These are phyloP conservation scores for Eristalis intricaria DNA, from an alignment of 2,888 invertebrate genomes.

Conservation along the genomic window DNA sequence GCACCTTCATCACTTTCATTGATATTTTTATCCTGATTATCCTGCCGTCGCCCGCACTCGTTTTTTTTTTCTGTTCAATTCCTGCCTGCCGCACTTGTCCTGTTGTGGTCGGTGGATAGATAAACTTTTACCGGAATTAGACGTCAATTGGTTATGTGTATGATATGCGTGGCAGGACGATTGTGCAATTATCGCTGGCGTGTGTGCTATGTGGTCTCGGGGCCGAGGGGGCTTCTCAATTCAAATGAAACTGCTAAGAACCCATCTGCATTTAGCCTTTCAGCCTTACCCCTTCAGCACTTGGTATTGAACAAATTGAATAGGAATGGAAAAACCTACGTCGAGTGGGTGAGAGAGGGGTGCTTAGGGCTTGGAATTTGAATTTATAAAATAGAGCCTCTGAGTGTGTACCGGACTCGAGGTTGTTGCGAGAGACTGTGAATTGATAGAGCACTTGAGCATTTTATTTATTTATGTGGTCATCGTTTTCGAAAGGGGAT, in stretches of 20 bases:
- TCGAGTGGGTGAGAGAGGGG: not conserved
- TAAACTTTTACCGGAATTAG: slow-evolving; percentile 56
- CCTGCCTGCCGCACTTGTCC: slow-evolving; percentile 6
- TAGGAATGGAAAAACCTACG: not conserved
- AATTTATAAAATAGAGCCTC: not conserved
- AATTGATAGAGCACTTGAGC: slow-evolving; percentile 4
- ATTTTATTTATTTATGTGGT: slow-evolving; percentile 30
- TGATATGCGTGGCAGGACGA: not conserved
- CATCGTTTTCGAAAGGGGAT: not conserved
- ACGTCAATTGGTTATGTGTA: slow-evolving; percentile 40
- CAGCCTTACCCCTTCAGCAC: slow-evolving; percentile 4
- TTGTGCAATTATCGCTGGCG: slow-evolving; percentile 5
- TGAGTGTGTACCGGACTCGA: not conserved
- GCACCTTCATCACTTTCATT: slow-evolving; percentile 52
- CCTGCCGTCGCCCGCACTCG: slow-evolving; percentile 14
- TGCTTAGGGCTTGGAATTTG: not conserved
- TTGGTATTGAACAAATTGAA: not conserved
- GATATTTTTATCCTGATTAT: slow-evolving; percentile 57
- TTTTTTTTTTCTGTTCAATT: slow-evolving; percentile 11
- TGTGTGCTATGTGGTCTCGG: not conserved
- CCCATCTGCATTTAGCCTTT: slow-evolving; percentile 13
- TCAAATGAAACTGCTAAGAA: slow-evolving; percentile 16
- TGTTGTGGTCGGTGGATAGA: slow-evolving; percentile 17
- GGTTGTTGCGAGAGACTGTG: not conserved
- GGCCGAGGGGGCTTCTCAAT: not conserved